Evolutionary conservation across 2,797 vertebrate genomes (phyloP).

Genomic region (Rhinogobio ventralis): DNA sequence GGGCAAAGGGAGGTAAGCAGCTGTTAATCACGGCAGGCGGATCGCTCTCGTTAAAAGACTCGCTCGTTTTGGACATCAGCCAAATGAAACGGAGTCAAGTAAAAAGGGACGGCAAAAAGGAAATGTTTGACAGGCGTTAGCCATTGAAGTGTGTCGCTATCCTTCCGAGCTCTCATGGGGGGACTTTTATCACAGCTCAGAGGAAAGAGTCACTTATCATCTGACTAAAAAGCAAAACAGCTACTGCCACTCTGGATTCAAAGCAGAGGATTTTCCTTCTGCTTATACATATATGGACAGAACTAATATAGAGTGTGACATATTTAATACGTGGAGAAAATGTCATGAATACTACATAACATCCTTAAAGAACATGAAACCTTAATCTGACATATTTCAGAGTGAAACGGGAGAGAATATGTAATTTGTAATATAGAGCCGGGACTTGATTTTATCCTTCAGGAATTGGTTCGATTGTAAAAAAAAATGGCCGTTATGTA

Average conservation of each 20-base stretch:
- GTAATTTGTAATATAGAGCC: no score
- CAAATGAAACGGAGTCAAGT: conserved; percentile 42
- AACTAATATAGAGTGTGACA: conserved; percentile 7
- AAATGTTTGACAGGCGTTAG: conserved; percentile 50
- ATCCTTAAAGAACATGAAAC: conserved; percentile 19
- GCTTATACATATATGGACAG: conserved; percentile 12
- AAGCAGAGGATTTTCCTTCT: conserved; percentile 14
- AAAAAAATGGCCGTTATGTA: background rate
- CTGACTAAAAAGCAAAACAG: conserved; percentile 34
- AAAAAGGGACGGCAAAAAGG: conserved; percentile 23
- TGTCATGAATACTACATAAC: conserved; percentile 11
- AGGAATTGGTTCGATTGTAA: background rate
- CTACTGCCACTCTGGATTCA: conserved; percentile 34
- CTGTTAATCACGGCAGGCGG: conserved; percentile 40
- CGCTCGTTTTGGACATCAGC: conserved; percentile 51
- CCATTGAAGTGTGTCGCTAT: conserved; percentile 59
- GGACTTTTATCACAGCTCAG: conserved; percentile 50
- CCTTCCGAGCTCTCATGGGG: conserved; percentile 47
- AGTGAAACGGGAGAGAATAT: background rate
- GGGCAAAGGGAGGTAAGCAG: conserved; percentile 34
- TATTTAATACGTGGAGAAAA: conserved; percentile 11
- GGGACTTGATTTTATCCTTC: background rate
- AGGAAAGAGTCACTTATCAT: conserved; percentile 51
- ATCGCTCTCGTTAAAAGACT: conserved; percentile 44
- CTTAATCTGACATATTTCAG: background rate